Evolutionary conservation across 2,888 invertebrate species (phyloP).

Genomic region (Adelphocoris suturalis): DNA sequence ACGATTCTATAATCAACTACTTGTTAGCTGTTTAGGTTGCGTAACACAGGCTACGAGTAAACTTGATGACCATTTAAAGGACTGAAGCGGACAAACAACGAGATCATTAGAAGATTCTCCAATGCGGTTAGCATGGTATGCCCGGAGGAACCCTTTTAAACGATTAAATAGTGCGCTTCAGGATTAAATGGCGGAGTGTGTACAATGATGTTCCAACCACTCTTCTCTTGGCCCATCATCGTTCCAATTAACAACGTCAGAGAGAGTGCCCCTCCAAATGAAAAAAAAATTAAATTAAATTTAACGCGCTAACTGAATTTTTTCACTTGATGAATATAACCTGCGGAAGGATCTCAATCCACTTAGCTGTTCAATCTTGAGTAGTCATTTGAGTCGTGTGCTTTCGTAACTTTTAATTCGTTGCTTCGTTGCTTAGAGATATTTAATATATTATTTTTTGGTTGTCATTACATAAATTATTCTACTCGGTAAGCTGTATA

Average conservation of each 20-base stretch:
- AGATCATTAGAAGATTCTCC: constrained; percentile 32
- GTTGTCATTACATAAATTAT: too few relatives aligned
- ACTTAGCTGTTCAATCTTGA: not conserved
- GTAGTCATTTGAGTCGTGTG: not conserved
- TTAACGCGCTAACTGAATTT: not conserved
- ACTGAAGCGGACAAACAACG: constrained; percentile 27
- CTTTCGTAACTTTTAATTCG: not conserved
- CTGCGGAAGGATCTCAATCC: not conserved
- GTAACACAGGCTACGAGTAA: constrained; percentile 1
- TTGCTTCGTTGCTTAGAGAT: too few relatives aligned
- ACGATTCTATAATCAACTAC: constrained; percentile 30
- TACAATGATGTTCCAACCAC: constrained; percentile 1
- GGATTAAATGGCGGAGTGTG: not conserved
- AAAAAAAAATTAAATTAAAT: not conserved
- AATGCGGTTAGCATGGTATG: not conserved
- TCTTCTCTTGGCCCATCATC: not conserved
- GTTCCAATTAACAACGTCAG: not conserved
- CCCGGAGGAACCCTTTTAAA: constrained; percentile 22
- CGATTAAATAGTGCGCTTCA: constrained; percentile 7
- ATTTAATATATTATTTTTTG: too few relatives aligned
- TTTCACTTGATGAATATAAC: not conserved
- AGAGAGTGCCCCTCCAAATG: not conserved
- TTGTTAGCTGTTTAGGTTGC: constrained; percentile 21
- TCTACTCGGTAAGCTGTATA: too few relatives aligned
- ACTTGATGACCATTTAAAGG: constrained; percentile 30